Conservation (phyloP, 2,888 invertebrate genomes). For the Sesamia inferens region DNA sequence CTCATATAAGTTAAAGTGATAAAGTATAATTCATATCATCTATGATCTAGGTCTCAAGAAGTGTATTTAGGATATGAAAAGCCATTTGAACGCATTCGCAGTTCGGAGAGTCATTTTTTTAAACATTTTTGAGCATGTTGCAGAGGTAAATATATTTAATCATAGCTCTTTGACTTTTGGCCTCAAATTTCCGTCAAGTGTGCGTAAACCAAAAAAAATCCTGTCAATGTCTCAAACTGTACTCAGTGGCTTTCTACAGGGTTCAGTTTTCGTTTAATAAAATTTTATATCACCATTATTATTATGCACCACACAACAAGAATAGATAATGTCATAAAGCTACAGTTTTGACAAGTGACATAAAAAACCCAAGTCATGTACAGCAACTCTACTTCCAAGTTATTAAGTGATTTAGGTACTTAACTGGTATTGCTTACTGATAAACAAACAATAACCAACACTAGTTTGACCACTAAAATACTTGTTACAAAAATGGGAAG, state of each 20-base stretch:
- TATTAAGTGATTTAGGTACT: not conserved
- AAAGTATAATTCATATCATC: too few relatives aligned
- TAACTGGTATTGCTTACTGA: not conserved
- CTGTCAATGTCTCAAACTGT: not conserved
- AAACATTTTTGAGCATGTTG: constrained; percentile 9
- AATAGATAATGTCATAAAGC: not conserved
- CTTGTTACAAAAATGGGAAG: constrained; percentile 46
- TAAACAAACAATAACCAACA: not conserved
- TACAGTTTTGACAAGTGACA: constrained; percentile 1
- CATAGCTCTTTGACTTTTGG: not conserved
- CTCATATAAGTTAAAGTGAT: too few relatives aligned
- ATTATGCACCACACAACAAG: not conserved
- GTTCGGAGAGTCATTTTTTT: not conserved
- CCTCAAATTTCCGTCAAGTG: not conserved
- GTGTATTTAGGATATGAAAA: constrained; percentile 10
- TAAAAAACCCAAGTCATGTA: not conserved
- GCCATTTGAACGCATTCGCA: not conserved
- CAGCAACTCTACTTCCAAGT: constrained; percentile 1
- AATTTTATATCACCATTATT: not conserved
- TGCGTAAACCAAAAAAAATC: not conserved
- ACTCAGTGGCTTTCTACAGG: not conserved
- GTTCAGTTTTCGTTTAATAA: not conserved
- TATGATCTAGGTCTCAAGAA: not conserved
- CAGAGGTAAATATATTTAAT: constrained; percentile 3
- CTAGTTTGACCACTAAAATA: constrained; percentile 30